Evolutionary conservation across 2,113 vertebrate species (phyloP).

Genomic region (Nyctereutes procyonoides): DNA sequence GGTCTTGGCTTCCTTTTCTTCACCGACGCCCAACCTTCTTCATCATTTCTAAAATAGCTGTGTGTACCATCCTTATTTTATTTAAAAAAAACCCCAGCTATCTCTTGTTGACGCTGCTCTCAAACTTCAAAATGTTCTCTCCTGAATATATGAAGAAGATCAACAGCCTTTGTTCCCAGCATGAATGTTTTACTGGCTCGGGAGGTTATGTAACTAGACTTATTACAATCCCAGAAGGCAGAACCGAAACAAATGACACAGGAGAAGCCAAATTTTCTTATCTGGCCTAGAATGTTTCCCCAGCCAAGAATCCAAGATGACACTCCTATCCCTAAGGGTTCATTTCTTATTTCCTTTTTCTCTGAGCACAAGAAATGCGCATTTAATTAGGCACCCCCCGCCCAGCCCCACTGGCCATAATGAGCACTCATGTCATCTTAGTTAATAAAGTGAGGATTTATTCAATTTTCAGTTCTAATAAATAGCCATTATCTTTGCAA

Average conservation of each 20-base stretch:
- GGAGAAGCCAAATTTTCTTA: background rate
- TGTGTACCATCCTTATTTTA: background rate
- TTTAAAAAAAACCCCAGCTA: background rate
- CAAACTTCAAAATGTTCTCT: background rate
- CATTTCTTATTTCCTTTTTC: constrained; percentile 62
- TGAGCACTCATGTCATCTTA: constrained; percentile 64
- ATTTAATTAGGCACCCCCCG: constrained; percentile 61
- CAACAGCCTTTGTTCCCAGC: background rate
- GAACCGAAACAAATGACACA: background rate
- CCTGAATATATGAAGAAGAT: background rate
- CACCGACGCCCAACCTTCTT: rapidly evolving
- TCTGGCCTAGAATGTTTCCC: background rate
- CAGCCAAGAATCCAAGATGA: background rate
- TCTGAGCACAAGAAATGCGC: background rate
- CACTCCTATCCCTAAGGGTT: background rate
- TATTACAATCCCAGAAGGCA: background rate
- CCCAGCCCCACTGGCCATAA: background rate
- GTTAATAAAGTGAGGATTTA: constrained; percentile 83
- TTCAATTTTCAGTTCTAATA: constrained; percentile 80
- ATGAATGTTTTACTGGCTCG: background rate
- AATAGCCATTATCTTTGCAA: constrained; percentile 79
- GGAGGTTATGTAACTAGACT: background rate
- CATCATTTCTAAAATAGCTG: background rate
- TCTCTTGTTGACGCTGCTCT: background rate
- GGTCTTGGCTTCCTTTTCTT: background rate